These are phyloP conservation scores for Patella depressa DNA, from an alignment of 2,888 invertebrate species.

Conservation along the genomic window DNA sequence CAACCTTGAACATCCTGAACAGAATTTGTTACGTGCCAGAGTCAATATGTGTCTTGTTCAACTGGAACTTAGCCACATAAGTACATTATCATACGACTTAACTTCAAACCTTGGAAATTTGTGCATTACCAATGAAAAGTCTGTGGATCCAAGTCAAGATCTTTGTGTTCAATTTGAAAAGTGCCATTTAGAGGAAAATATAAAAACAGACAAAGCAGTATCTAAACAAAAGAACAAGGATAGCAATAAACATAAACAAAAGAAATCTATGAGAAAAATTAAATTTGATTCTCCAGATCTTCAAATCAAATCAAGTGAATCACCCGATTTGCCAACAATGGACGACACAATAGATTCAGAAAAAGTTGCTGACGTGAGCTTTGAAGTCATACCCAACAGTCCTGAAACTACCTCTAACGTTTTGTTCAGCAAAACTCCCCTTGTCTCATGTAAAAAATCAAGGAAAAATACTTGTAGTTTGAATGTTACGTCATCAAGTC, in stretches of 20 bases:
- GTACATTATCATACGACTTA: background rate
- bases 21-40: background rate
- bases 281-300: slow-evolving; percentile 5
- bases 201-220: background rate
- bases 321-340: background rate
- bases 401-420: background rate
- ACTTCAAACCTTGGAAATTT: background rate
- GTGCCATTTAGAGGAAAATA: background rate
- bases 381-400: background rate
- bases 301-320: background rate
- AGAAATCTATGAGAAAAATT: background rate
- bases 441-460: no score
- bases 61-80: background rate
- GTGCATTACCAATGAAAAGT: background rate
- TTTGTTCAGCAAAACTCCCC: background rate
- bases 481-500: no score
- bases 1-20: background rate
- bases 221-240: background rate
- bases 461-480: no score
- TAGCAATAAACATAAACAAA: background rate
- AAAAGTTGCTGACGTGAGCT: no score
- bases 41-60: slow-evolving; percentile 6
- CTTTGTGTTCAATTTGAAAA: background rate
- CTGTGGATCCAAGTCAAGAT: background rate
- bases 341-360: background rate